Conservation (phyloP, 2,113 vertebrate genomes). For the Calyptomena viridis region DNA sequence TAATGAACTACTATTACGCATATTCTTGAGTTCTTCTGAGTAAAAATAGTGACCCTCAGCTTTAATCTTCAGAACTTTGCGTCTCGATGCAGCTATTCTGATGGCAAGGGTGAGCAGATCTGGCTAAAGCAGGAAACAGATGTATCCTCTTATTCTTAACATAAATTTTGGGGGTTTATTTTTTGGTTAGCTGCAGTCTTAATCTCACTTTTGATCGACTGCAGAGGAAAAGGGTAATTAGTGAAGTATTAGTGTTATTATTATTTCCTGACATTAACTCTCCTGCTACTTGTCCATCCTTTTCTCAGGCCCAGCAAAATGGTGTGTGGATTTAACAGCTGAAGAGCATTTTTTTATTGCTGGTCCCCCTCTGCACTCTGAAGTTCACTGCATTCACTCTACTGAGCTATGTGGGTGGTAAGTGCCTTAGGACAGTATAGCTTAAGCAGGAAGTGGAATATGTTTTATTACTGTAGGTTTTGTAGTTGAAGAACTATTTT, state of each 20-base stretch:
- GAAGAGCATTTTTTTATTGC: not conserved
- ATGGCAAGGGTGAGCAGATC: constrained; percentile 62
- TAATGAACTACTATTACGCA: constrained; percentile 24
- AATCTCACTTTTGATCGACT: constrained; percentile 71
- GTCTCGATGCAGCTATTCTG: constrained; percentile 43
- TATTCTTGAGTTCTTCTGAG: not conserved
- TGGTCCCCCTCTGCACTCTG: not conserved
- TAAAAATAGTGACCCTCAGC: constrained; percentile 57
- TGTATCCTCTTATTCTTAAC: constrained; percentile 75
- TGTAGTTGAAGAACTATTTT: not conserved
- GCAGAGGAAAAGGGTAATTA: constrained; percentile 80
- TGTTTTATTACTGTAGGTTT: not conserved
- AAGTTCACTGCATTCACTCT: not conserved
- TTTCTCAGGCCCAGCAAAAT: constrained; percentile 25
- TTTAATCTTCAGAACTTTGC: constrained; percentile 53
- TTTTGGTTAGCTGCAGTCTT: constrained; percentile 58
- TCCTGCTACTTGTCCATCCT: constrained; percentile 63
- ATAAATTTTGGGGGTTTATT: constrained; percentile 58
- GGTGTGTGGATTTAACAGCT: not conserved
- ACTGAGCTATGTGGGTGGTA: not conserved
- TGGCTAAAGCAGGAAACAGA: constrained; percentile 77
- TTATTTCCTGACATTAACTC: constrained; percentile 79
- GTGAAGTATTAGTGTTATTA: constrained; percentile 78
- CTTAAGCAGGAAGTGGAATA: not conserved
- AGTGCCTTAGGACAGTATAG: not conserved